These are phyloP conservation scores for Xestobium rufovillosum DNA, from an alignment of 2,888 invertebrate genomes.

Conservation along the genomic window DNA sequence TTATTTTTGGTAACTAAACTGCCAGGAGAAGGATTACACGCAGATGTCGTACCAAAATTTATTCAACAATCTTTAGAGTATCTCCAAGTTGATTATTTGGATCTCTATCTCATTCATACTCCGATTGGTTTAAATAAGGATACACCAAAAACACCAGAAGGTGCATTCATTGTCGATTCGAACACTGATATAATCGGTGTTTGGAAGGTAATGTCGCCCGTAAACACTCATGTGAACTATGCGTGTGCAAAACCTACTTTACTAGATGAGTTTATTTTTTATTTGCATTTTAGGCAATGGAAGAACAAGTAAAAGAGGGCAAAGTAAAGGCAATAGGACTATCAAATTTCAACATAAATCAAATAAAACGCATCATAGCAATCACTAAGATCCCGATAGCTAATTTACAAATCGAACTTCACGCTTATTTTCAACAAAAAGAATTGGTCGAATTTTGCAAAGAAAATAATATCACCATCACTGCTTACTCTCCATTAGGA, in stretches of 20 bases:
- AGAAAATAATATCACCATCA: conserved; percentile 38
- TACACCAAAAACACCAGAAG: neutral
- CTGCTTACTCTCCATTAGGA: conserved; percentile 18
- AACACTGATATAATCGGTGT: neutral
- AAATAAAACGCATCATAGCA: neutral
- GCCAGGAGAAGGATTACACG: conserved; percentile 52
- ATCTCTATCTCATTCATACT: neutral
- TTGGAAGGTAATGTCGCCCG: conserved; percentile 38
- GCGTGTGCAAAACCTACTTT: too few relatives aligned
- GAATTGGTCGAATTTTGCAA: conserved; percentile 40
- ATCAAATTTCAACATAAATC: neutral
- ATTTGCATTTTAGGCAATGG: too few relatives aligned
- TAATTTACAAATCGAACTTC: conserved; percentile 57
- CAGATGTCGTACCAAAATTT: conserved; percentile 53
- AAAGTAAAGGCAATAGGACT: neutral
- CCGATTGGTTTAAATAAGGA: conserved; percentile 1
- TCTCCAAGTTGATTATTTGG: conserved; percentile 22
- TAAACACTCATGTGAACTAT: too few relatives aligned
- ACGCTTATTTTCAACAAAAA: conserved; percentile 43
- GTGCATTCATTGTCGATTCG: neutral
- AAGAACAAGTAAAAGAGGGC: neutral
- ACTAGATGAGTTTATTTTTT: too few relatives aligned
- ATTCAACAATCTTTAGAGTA: conserved; percentile 51
- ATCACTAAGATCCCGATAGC: conserved; percentile 39
- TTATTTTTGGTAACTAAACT: conserved; percentile 73